These are phyloP conservation scores for Diorhabda carinulata DNA, from an alignment of 1,140 invertebrate genomes.

Conservation along the genomic window DNA sequence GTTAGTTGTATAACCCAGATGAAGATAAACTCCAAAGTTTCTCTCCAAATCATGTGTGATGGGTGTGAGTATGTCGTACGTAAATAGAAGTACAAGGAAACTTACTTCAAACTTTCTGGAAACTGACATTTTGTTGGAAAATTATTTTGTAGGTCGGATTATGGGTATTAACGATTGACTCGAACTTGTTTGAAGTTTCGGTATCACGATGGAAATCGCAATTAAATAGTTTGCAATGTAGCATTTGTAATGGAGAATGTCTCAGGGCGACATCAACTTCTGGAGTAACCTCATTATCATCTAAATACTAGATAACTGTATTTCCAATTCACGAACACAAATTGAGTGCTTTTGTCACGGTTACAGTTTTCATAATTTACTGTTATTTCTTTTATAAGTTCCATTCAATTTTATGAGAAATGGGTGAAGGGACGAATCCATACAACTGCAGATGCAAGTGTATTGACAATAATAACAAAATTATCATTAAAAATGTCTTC, in stretches of 20 bases:
- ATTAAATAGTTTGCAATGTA: conserved; percentile 1
- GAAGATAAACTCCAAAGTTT: conserved; percentile 2
- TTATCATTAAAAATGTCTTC: no score
- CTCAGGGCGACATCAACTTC: not conserved
- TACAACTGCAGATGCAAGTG: no score
- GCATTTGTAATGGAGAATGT: conserved; percentile 2
- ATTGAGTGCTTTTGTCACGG: no score
- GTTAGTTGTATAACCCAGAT: not conserved
- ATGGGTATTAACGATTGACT: conserved; percentile 2
- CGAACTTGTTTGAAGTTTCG: not conserved
- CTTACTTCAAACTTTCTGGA: not conserved
- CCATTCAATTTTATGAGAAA: no score
- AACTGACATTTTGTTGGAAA: conserved; percentile 12
- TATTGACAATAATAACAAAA: no score
- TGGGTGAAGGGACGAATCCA: no score
- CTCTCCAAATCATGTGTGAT: conserved; percentile 2
- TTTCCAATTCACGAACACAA: no score
- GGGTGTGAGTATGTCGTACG: not conserved
- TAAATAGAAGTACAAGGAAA: conserved; percentile 10
- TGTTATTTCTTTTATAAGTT: no score
- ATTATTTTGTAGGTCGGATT: conserved; percentile 7
- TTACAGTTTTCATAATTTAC: no score
- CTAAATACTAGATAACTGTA: no score
- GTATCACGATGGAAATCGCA: conserved; percentile 1
- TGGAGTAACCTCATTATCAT: not conserved